Conservation (phyloP, 2,888 invertebrate genomes). For the Spicauda simplicius region DNA sequence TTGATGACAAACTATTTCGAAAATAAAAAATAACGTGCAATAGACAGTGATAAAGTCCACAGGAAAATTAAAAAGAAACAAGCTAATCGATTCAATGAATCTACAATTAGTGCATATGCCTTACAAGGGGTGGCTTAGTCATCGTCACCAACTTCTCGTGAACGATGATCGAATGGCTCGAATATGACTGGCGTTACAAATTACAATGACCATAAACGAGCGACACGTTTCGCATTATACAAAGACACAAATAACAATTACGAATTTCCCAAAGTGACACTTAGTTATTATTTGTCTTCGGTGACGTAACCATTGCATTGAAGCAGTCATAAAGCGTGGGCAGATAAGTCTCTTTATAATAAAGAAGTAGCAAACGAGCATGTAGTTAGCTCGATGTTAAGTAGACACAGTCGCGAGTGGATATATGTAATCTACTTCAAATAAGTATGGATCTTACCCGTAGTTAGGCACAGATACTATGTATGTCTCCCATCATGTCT, state of each 20-base stretch:
- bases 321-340: background rate
- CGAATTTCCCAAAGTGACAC: constrained; percentile 3
- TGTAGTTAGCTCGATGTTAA: no score
- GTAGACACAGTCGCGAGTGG: no score
- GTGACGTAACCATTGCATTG: constrained; percentile 46
- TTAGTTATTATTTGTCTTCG: constrained; percentile 38
- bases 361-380: no score
- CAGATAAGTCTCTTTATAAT: no score
- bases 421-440: no score
- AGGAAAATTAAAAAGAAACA: background rate
- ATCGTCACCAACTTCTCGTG: constrained; percentile 23
- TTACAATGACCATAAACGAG: constrained; percentile 52
- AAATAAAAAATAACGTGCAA: background rate
- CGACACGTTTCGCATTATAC: constrained; percentile 49
- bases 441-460: no score
- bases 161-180: constrained; percentile 58
- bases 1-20: background rate
- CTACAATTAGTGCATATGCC: constrained; percentile 16
- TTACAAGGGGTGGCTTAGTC: constrained; percentile 22
- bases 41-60: background rate
- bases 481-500: no score
- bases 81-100: constrained; percentile 14
- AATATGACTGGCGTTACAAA: constrained; percentile 50
- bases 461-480: no score
- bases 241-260: constrained; percentile 29